phyloP scores from a whole-genome alignment of 2,888 invertebrate species.

The Ferdinandea cuprea region DNA sequence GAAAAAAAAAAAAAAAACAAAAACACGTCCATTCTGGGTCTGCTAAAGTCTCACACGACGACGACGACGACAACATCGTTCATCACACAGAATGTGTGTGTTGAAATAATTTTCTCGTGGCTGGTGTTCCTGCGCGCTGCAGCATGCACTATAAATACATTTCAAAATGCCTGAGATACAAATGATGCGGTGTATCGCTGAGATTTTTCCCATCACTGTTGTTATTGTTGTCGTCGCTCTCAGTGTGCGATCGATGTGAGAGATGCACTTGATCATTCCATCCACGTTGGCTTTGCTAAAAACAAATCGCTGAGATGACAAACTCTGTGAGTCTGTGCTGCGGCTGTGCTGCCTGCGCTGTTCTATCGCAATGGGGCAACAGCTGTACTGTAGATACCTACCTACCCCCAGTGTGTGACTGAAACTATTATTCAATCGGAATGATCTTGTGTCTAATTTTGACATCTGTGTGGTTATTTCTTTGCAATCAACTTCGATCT shows the following conservation, averaged over 20 bases:
- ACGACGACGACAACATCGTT: slow-evolving; percentile 22
- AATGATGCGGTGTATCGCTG: slow-evolving; percentile 21
- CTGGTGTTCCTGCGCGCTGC: slow-evolving; percentile 18
- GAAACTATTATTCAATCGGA: slow-evolving; percentile 65
- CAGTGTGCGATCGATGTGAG: slow-evolving; percentile 53
- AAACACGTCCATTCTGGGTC: slow-evolving; percentile 25
- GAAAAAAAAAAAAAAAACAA: no score
- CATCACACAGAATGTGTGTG: slow-evolving; percentile 28
- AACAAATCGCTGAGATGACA: slow-evolving; percentile 32
- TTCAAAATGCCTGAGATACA: slow-evolving; percentile 29
- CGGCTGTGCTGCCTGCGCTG: not conserved
- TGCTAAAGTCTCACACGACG: slow-evolving; percentile 58
- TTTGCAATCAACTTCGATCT: slow-evolving; percentile 54
- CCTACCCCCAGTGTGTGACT: slow-evolving; percentile 52
- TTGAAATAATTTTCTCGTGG: slow-evolving; percentile 48
- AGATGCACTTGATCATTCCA: slow-evolving; percentile 65
- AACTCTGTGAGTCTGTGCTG: slow-evolving; percentile 8
- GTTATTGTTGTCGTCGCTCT: slow-evolving; percentile 47
- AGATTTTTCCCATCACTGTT: slow-evolving; percentile 59
- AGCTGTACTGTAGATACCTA: no score
- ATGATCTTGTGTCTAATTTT: slow-evolving; percentile 72
- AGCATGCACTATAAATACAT: slow-evolving; percentile 45
- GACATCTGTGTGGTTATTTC: slow-evolving; percentile 63
- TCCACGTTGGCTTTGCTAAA: slow-evolving; percentile 19
- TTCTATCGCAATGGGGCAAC: slow-evolving; percentile 2